Base-by-base conservation (phyloP, 2,888 invertebrate genomes). In the Meteorus cinctellus region DNA sequence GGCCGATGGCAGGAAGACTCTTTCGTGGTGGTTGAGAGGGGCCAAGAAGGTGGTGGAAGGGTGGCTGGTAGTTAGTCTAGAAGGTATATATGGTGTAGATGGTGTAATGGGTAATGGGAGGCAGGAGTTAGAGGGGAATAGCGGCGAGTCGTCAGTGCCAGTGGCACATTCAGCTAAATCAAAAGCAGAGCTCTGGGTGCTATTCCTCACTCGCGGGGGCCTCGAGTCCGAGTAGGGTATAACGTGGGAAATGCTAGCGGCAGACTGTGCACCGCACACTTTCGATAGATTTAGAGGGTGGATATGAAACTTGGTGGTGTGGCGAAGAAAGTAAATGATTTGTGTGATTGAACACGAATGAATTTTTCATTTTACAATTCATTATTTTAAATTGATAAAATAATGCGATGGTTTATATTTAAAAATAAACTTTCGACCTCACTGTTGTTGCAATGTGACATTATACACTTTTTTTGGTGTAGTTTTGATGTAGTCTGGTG, bases 131-230 rank as follows among this genome's bases (percentile, higher is more conserved):
- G 41, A 48, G 55, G 55, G 24, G 55, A 55, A 55, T n/a, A 55
- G 55, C 29, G 34, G 36, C 79, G 82, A 84, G 86, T 88, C 86
- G 86, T 88, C 88, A 87, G 85, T 88, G 87, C 85, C 87, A 88
- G 81, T 71, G 82, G 86, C 87, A 88, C 86, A 87, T 85, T 86
- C 84, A 84, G 85, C 85, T 88, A 88, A 88, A 88, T 88, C 88
- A 88, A 88, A 88, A 87, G 84, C 88, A 87, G 55, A 55, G 86
- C 81, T 77, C 79, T 81, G 79, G 78, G 72, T 74, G 77, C 80
- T 80, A 80, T 79, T 78, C 74, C 81, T 77, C 78, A 78, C 77
- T 65, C 72, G 75, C 74, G 76, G 74, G 45, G 67, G 67, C 55
- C 41, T 41, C 59, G 74, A 76, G 79, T 79, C 78, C 74, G 55